Base-by-base conservation (phyloP, 2,113 vertebrate species). In the Ammospiza caudacuta region DNA sequence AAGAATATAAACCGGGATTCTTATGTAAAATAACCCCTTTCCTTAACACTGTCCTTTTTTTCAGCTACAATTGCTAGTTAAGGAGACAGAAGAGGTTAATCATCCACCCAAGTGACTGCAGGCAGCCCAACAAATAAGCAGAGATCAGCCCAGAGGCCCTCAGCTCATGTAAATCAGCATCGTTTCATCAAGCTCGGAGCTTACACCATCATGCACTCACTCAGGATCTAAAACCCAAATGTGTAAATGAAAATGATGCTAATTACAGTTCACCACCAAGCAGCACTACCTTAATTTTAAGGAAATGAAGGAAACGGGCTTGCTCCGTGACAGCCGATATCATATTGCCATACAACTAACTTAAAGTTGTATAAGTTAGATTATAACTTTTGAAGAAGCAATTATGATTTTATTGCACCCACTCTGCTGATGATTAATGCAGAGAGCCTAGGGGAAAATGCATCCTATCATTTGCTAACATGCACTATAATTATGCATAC, bases 341-440 rank as follows among this genome's bases (percentile, higher is more conserved):
- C 94, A 15, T 89, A 97, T 96, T 97, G 97, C 96, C 83, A 94
- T 97, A 95, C 93, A 96, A 95, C 96, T 68, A 90, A 95, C 96
- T 98, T 93, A 87, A 98, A 97, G 97, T 97, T 97, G 96, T 92
- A 91, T 96, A 88, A 97, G 97, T 97, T 97, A 96, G 96, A 98
- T 98, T 98, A 98, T 98, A 98, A 98, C 97, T 98, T 98, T 98
- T 98, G 97, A 98, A 98, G 97, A 98, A 98, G 98, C 98, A 98
- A 97, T 98, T 98, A 98, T 98, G 97, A 98, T 98, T 98, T 98
- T 98, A 98, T 98, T 97, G 97, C 98, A 97, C 97, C 97, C 97
- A 97, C 97, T 97, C 97, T 97, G 97, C 98, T 96, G 98, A 98
- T 98, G 98, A 98, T 98, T 98, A 98, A 98, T 98, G 98, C 97